Evolutionary conservation across 2,888 invertebrate species (phyloP).

Genomic region (Cheilosia variabilis): DNA sequence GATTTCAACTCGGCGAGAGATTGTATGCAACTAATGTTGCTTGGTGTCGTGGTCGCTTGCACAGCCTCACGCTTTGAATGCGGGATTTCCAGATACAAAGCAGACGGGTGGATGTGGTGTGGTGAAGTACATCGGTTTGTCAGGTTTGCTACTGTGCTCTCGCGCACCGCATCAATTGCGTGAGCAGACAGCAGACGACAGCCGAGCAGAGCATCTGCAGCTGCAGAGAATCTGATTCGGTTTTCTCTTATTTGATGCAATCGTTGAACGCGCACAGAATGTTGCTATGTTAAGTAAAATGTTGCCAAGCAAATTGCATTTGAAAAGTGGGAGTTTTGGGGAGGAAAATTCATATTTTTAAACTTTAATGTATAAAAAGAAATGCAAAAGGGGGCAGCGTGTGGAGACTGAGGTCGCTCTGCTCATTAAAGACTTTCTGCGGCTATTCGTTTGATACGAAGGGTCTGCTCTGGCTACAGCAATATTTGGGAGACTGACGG

Average conservation of each 20-base stretch:
- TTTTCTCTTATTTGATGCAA: constrained; percentile 54
- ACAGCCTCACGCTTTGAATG: constrained; percentile 63
- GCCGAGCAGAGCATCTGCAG: background rate
- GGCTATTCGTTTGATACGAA: too few species aligned
- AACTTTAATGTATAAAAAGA: too few species aligned
- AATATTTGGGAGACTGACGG: too few species aligned
- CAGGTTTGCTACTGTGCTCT: constrained; percentile 41
- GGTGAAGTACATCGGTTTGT: constrained; percentile 50
- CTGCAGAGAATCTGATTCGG: constrained; percentile 25
- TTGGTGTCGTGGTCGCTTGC: constrained; percentile 56
- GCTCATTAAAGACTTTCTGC: too few species aligned
- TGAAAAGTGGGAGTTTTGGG: background rate
- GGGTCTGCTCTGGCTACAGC: too few species aligned
- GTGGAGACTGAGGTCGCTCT: too few species aligned
- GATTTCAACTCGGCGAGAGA: constrained; percentile 74
- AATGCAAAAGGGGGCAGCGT: too few species aligned
- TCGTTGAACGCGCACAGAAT: constrained; percentile 4
- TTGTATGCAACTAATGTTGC: constrained; percentile 78
- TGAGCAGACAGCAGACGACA: constrained; percentile 4
- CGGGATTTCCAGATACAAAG: constrained; percentile 57
- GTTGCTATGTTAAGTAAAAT: constrained; percentile 59
- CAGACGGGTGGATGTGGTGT: constrained; percentile 23
- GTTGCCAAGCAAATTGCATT: constrained; percentile 21
- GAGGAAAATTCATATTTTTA: too few species aligned
- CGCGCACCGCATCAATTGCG: constrained; percentile 55